These are phyloP conservation scores for Chlorodrepanis virens DNA, from an alignment of 2,113 vertebrate species.

Conservation along the genomic window DNA sequence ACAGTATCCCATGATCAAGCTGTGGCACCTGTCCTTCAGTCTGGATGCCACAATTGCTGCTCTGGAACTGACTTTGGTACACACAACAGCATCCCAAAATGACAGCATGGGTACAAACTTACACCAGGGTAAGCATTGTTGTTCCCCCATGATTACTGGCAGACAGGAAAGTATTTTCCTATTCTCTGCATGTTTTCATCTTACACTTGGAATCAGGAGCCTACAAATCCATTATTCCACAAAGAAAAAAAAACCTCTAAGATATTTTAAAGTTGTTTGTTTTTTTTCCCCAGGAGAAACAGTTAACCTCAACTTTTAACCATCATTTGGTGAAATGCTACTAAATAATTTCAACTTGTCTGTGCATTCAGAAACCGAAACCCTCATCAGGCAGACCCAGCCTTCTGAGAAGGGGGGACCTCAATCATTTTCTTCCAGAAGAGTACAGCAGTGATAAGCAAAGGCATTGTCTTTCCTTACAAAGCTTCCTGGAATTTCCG, in stretches of 20 bases:
- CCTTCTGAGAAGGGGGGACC: neutral
- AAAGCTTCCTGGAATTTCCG: slow-evolving; percentile 93
- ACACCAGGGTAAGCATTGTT: neutral
- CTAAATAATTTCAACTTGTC: neutral
- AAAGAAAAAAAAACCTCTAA: neutral
- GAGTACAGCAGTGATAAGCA: neutral
- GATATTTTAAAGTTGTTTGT: neutral
- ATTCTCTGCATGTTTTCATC: neutral
- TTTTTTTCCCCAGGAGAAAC: rapidly evolving
- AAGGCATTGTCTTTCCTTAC: slow-evolving; percentile 67
- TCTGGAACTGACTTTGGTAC: neutral
- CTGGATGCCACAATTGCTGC: neutral
- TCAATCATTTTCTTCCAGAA: neutral
- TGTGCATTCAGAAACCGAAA: neutral
- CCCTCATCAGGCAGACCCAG: neutral
- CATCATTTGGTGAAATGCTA: neutral
- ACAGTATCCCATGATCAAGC: neutral
- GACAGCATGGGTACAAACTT: neutral
- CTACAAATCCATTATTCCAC: neutral
- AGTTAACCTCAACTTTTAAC: neutral
- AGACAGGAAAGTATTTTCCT: neutral
- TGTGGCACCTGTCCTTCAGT: neutral
- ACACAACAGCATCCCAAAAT: neutral
- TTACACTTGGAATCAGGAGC: neutral
- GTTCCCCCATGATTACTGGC: neutral